Conservation (phyloP, 2,888 invertebrate species). For the Rhorus exstirpatorius region DNA sequence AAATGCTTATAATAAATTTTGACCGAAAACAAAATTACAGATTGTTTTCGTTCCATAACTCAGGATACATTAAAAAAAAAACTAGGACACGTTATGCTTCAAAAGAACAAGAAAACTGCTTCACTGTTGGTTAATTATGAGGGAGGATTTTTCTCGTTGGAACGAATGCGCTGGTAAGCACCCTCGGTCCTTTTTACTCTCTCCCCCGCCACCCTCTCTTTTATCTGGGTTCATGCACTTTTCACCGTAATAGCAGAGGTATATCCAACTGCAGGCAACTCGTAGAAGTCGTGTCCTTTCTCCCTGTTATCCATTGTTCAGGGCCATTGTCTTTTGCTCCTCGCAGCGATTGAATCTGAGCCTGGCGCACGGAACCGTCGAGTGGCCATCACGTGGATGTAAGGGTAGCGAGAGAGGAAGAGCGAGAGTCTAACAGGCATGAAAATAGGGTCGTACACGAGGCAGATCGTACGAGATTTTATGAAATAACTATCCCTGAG, state of each 20-base stretch:
- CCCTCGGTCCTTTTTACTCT: slow-evolving; percentile 64
- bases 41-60: slow-evolving; percentile 38
- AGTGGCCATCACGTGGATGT: slow-evolving; percentile 47
- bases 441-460: slow-evolving; percentile 61
- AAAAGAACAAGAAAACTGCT: slow-evolving; percentile 24
- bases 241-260: slow-evolving; percentile 36
- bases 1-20: slow-evolving; percentile 19
- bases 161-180: slow-evolving; percentile 83
- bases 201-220: slow-evolving; percentile 11
- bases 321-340: slow-evolving; percentile 79
- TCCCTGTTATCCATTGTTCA: slow-evolving; percentile 79
- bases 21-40: slow-evolving; percentile 20
- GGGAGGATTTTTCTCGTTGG: slow-evolving; percentile 81
- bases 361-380: slow-evolving; percentile 53
- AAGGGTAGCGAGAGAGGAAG: slow-evolving; percentile 22
- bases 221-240: slow-evolving; percentile 56
- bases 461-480: slow-evolving; percentile 61
- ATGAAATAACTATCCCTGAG: slow-evolving; percentile 55
- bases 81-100: not conserved
- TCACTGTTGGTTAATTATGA: slow-evolving; percentile 76
- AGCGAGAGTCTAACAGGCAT: slow-evolving; percentile 33
- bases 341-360: slow-evolving; percentile 76
- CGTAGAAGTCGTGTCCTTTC: slow-evolving; percentile 59
- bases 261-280: slow-evolving; percentile 63
- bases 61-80: not conserved